Conservation (phyloP, 2,888 invertebrate genomes). For the Tenthredo mesomela region DNA sequence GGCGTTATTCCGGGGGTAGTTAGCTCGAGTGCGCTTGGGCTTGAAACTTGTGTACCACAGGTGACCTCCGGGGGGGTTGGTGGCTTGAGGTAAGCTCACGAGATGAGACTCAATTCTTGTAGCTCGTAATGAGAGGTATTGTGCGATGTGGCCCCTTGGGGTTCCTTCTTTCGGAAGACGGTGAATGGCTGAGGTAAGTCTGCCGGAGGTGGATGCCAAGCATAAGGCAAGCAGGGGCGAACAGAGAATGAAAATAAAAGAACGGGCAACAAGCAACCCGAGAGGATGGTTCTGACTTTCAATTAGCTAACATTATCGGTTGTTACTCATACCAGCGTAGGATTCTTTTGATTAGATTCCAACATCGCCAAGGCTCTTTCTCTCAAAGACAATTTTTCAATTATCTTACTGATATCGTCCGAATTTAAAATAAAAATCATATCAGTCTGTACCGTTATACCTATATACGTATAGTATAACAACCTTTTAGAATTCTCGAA, state of each 20-base stretch:
- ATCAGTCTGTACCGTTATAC: background rate
- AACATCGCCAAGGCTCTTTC: background rate
- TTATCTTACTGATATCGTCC: background rate
- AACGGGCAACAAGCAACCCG: conserved; percentile 11
- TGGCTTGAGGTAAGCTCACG: conserved; percentile 60
- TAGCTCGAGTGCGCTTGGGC: conserved; percentile 31
- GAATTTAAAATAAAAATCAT: background rate
- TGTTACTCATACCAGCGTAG: conserved; percentile 30
- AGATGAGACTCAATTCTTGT: conserved; percentile 65
- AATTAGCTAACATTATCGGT: conserved; percentile 37
- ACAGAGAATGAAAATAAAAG: conserved; percentile 9
- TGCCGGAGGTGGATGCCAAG: conserved; percentile 30
- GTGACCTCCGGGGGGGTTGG: conserved; percentile 33
- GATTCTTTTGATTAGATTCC: conserved; percentile 26
- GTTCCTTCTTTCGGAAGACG: conserved; percentile 50
- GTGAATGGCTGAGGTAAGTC: conserved; percentile 49
- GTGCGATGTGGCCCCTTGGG: conserved; percentile 60
- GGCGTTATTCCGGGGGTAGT: conserved; percentile 44
- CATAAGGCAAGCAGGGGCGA: conserved; percentile 14
- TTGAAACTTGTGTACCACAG: conserved; percentile 33
- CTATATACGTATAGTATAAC: background rate
- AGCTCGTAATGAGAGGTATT: conserved; percentile 70
- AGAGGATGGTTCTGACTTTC: conserved; percentile 50
- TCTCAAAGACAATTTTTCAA: conserved; percentile 5
- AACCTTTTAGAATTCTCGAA: background rate